A percentile compares a stretch with the other conserved stretches of the same genome.
These are phyloP conservation scores for Lutjanus campechanus DNA, from an alignment of 2,797 vertebrate genomes.

Conservation along the genomic window DNA sequence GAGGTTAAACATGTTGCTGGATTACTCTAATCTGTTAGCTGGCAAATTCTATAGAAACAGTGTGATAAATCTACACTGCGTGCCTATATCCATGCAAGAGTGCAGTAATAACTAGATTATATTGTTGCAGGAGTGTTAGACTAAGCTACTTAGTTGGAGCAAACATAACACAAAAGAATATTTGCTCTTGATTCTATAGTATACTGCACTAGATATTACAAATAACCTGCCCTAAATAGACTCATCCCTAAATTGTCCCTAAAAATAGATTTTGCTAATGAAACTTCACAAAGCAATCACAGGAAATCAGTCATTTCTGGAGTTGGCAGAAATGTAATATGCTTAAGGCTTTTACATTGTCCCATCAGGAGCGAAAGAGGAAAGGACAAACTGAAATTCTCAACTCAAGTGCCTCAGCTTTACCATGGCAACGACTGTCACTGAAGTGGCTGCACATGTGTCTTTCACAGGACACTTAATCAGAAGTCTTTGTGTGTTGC, in stretches of 20 bases:
- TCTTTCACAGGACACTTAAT: slow-evolving; percentile 46
- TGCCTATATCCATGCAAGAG: slow-evolving; percentile 8
- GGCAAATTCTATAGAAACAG: slow-evolving; percentile 29
- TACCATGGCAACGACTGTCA: slow-evolving; percentile 63
- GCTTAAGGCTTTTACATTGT: slow-evolving; percentile 23
- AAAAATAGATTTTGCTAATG: background rate
- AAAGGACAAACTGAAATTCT: slow-evolving; percentile 30
- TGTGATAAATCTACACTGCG: slow-evolving; percentile 12
- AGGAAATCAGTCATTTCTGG: slow-evolving; percentile 21
- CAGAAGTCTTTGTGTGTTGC: slow-evolving; percentile 49
- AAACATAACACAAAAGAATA: slow-evolving; percentile 2
- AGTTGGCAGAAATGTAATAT: slow-evolving; percentile 16
- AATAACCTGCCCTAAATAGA: background rate
- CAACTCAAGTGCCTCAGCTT: slow-evolving; percentile 41
- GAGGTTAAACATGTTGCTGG: background rate
- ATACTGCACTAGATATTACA: background rate
- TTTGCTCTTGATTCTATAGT: slow-evolving; percentile 1
- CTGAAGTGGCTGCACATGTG: slow-evolving; percentile 69
- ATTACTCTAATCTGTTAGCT: slow-evolving; percentile 32
- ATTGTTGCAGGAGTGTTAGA: background rate
- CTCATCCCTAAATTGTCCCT: slow-evolving; percentile 1
- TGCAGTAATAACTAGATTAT: slow-evolving; percentile 35
- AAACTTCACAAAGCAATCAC: slow-evolving; percentile 5
- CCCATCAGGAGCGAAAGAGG: slow-evolving; percentile 27
- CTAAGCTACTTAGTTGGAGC: slow-evolving; percentile 32